Conservation (phyloP, 2,113 vertebrate genomes). For the Pollimyrus isidori region DNA sequence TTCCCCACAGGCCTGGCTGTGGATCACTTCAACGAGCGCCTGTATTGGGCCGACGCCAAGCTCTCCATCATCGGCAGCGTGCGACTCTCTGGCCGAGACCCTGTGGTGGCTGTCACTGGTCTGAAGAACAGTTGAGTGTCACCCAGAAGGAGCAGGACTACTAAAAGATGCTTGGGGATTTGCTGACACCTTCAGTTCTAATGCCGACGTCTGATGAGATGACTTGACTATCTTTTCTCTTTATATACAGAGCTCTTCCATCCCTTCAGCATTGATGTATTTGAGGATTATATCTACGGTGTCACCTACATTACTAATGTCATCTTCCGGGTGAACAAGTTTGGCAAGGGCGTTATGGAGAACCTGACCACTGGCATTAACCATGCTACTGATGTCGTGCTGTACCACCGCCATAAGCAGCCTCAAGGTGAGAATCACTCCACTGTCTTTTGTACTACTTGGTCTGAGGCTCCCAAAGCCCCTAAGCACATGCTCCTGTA, state of each 20-base stretch:
- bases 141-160: not conserved
- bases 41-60: constrained; percentile 94
- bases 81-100: constrained; percentile 84
- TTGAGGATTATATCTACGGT: constrained; percentile 93
- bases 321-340: constrained; percentile 95
- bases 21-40: constrained; percentile 90
- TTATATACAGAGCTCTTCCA: constrained; percentile 72
- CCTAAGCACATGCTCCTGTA: constrained; percentile 10
- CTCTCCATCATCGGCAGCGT: constrained; percentile 90
- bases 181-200: not conserved
- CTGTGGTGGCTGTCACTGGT: constrained; percentile 74
- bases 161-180: not conserved
- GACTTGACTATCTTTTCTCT: not conserved
- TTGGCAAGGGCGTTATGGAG: constrained; percentile 75
- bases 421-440: constrained; percentile 71
- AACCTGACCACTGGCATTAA: constrained; percentile 87
- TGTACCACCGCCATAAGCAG: constrained; percentile 92
- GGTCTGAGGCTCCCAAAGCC: not conserved
- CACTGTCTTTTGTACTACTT: not conserved
- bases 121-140: constrained; percentile 74
- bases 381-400: constrained; percentile 85
- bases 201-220: not conserved
- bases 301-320: constrained; percentile 93
- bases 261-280: constrained; percentile 95
- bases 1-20: constrained; percentile 75